Base-by-base conservation (phyloP, 1,140 invertebrate genomes). In the Bombus affinis region DNA sequence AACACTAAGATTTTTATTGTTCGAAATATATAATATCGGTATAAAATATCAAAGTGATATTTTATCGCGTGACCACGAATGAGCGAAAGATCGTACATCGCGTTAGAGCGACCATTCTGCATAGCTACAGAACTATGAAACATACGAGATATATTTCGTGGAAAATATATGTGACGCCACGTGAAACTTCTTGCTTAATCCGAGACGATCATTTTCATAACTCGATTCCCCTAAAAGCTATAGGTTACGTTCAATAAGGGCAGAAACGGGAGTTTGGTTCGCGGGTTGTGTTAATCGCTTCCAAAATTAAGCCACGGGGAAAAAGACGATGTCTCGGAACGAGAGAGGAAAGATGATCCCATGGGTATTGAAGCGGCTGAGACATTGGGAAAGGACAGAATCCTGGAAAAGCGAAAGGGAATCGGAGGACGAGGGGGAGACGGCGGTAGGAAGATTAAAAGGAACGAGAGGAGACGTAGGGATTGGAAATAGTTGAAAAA, bases 231-330 rank as follows among this genome's bases (percentile, higher is more conserved):
- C 22, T 75, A 35, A 75, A 35, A 75, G 44, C n/a, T n/a, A n/a
- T n/a, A n/a, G 57, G 53, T 77, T 77, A 32, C 59, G 57, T 57
- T 77, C 75, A 28, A 77, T 65, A 42, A 65, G 35, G 12, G 35
- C 13, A 37, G 39, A 77, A 62, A 62, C 28, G 32, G 37, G 57
- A 13, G 53, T 39, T 25, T n/a, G 75, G 15, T 74, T 35, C 32
- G 37, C 3, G 53, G 74, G 3, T 37, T 39, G 47, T 25, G 75
- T 77, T 65, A 65, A 65, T 35, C 75, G 75, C 57, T 77, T n/a
- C 5, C 57, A 42, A 77, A 77, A 77, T 65, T 37, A 65, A 65
- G 75, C 75, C 39, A 62, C 75, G 37, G 39, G 37, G 57, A 65
- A 28, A 62, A 22, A 39, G 32, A 15, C 44, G 57, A 13, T 62